Percentiles rank a stretch among this genome's conserved stretches.
These are phyloP conservation scores for Pygocentrus nattereri DNA, from an alignment of 2,797 vertebrate genomes.

Conservation along the genomic window DNA sequence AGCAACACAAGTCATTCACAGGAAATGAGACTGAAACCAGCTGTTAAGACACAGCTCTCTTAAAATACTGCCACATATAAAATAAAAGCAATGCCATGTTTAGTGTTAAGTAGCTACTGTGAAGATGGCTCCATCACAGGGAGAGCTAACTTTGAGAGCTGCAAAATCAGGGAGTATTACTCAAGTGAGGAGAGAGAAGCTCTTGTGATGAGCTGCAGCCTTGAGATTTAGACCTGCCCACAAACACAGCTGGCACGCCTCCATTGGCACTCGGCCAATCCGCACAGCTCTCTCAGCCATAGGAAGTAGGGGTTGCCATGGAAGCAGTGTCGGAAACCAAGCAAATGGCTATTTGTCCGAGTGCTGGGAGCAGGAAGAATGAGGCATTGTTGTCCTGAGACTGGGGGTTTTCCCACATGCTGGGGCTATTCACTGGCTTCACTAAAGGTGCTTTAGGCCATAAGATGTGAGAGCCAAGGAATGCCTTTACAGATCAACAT, in stretches of 20 bases:
- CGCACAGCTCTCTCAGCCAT: conserved; percentile 75
- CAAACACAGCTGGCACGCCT: conserved; percentile 69
- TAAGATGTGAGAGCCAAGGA: conserved; percentile 48
- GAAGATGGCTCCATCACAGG: not conserved
- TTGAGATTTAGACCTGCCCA: conserved; percentile 42
- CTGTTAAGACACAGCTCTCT: conserved; percentile 1
- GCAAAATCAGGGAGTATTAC: conserved; percentile 74
- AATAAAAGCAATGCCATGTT: conserved; percentile 6
- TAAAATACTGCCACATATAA: not conserved
- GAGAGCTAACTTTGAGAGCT: conserved; percentile 37
- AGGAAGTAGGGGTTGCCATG: conserved; percentile 79
- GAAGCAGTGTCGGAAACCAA: conserved; percentile 82
- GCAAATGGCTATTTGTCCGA: conserved; percentile 80
- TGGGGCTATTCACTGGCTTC: conserved; percentile 52
- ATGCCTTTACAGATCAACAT: conserved; percentile 48
- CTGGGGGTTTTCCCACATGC: conserved; percentile 61
- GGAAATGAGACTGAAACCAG: conserved; percentile 13
- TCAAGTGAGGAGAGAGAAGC: conserved; percentile 37
- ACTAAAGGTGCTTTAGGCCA: conserved; percentile 56
- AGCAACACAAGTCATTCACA: not conserved
- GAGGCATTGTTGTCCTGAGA: conserved; percentile 65
- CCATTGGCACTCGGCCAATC: conserved; percentile 84
- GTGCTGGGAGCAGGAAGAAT: conserved; percentile 67
- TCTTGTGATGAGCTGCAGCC: conserved; percentile 43
- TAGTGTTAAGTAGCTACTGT: not conserved